A percentile compares a stretch with the other conserved stretches of the same genome.
These are phyloP conservation scores for Aradophagus sp. DNA, from an alignment of 1,140 invertebrate species.

Conservation along the genomic window DNA sequence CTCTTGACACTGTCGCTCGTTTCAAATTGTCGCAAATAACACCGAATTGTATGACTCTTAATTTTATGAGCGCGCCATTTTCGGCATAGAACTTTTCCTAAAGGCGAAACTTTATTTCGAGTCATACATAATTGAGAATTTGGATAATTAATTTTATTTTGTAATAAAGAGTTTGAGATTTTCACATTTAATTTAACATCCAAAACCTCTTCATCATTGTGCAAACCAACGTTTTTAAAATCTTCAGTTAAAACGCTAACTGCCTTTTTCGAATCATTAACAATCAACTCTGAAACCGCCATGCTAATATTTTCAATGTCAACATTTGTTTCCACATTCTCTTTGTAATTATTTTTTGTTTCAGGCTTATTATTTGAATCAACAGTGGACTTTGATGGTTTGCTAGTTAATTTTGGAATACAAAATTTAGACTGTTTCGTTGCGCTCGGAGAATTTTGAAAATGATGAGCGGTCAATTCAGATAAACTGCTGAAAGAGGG, in stretches of 20 bases:
- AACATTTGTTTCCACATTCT: no score
- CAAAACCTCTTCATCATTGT: slow-evolving; percentile 3
- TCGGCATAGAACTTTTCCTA: slow-evolving; percentile 75
- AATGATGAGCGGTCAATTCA: slow-evolving; percentile 67
- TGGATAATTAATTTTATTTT: slow-evolving; percentile 16
- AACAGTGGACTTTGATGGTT: slow-evolving; percentile 10
- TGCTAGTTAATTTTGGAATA: slow-evolving; percentile 28
- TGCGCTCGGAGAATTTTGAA: slow-evolving; percentile 58
- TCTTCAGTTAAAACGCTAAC: no score
- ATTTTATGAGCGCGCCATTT: slow-evolving; percentile 64
- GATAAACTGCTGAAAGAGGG: slow-evolving; percentile 64
- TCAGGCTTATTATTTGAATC: slow-evolving; percentile 3
- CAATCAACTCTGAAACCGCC: no score
- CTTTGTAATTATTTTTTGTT: no score
- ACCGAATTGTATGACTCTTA: slow-evolving; percentile 48
- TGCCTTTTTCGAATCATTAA: no score
- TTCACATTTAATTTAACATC: slow-evolving; percentile 4
- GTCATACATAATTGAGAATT: slow-evolving; percentile 10
- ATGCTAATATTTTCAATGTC: no score
- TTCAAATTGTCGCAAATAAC: slow-evolving; percentile 21
- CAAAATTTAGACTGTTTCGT: slow-evolving; percentile 26
- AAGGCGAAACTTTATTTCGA: slow-evolving; percentile 64
- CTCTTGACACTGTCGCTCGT: slow-evolving; percentile 53
- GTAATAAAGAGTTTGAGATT: not conserved
- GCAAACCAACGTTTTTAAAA: no score